A percentile compares a stretch with the other conserved stretches of the same genome.
phyloP scores from a whole-genome alignment of 2,888 invertebrate species.

The Cephalotes varians region DNA sequence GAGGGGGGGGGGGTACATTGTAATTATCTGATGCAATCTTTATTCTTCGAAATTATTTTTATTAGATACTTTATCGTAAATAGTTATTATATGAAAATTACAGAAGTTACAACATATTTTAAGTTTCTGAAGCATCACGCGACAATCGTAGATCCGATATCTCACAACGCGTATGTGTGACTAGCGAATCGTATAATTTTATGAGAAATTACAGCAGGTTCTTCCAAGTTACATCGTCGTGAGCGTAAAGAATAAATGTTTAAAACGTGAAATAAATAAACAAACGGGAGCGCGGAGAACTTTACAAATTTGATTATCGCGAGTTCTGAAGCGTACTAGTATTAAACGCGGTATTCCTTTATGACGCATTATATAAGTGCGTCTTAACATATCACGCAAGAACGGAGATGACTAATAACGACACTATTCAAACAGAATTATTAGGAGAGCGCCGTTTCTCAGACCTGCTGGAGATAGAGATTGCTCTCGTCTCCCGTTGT shows the following conservation, averaged over 20 bases:
- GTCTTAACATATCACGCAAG: neutral
- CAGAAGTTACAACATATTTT: neutral
- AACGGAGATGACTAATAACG: constrained; percentile 11
- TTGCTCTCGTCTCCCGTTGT: constrained; percentile 32
- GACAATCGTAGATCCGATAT: constrained; percentile 5
- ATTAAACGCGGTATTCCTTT: constrained; percentile 7
- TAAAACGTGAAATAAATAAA: constrained; percentile 6
- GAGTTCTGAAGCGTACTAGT: neutral
- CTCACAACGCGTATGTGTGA: neutral
- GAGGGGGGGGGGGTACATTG: too few relatives aligned
- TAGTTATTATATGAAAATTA: neutral
- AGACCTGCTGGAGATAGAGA: constrained; percentile 26
- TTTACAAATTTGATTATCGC: neutral
- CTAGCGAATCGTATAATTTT: constrained; percentile 4
- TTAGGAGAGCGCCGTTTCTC: constrained; percentile 18
- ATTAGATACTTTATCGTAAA: constrained; percentile 15
- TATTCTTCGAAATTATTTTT: neutral
- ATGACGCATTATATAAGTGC: constrained; percentile 11
- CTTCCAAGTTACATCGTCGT: neutral
- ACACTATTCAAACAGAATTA: constrained; percentile 18
- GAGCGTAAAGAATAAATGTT: neutral
- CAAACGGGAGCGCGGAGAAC: neutral
- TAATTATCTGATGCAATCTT: constrained; percentile 16
- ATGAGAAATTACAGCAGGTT: constrained; percentile 15
- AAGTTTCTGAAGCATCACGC: constrained; percentile 3